Conservation (phyloP, 2,113 vertebrate genomes). For the Aptenodytes patagonicus region DNA sequence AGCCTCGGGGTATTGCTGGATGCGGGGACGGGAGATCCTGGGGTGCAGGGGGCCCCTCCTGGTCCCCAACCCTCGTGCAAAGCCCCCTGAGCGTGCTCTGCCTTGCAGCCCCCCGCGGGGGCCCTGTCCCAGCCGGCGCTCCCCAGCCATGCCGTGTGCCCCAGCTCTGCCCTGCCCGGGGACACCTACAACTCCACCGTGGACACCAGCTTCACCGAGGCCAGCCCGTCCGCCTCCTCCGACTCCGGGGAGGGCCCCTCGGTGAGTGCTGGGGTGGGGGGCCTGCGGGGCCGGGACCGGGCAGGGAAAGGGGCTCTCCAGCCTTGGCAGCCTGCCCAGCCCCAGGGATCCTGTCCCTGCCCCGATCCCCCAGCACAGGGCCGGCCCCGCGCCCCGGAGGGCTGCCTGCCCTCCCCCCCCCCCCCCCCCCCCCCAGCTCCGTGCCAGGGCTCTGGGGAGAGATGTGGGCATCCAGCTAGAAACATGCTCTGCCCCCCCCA, state of each 20-base stretch:
- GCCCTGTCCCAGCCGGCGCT: conserved; percentile 84
- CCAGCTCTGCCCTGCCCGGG: conserved; percentile 89
- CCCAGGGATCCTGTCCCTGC: not conserved
- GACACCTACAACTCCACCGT: conserved; percentile 88
- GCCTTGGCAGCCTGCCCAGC: not conserved
- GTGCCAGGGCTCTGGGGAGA: too few species aligned
- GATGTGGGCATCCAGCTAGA: too few species aligned
- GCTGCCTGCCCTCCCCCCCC: not conserved
- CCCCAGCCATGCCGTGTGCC: conserved; percentile 80
- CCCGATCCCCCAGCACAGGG: not conserved
- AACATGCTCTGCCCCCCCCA: too few species aligned
- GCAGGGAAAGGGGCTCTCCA: not conserved
- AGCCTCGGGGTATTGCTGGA: not conserved
- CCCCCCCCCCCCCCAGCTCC: too few species aligned
- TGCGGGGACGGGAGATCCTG: accelerated
- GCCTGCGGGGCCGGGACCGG: accelerated
- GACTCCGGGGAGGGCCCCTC: conserved; percentile 72
- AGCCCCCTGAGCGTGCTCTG: not conserved
- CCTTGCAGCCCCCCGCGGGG: conserved; percentile 74
- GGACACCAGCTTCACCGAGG: conserved; percentile 78
- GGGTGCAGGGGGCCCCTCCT: not conserved
- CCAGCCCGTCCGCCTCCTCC: conserved; percentile 63
- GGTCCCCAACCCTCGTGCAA: accelerated
- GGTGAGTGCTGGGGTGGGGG: conserved; percentile 64
- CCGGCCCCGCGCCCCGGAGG: accelerated